Base-by-base conservation (phyloP, 2,888 invertebrate genomes). In the Lymantria dispar region DNA sequence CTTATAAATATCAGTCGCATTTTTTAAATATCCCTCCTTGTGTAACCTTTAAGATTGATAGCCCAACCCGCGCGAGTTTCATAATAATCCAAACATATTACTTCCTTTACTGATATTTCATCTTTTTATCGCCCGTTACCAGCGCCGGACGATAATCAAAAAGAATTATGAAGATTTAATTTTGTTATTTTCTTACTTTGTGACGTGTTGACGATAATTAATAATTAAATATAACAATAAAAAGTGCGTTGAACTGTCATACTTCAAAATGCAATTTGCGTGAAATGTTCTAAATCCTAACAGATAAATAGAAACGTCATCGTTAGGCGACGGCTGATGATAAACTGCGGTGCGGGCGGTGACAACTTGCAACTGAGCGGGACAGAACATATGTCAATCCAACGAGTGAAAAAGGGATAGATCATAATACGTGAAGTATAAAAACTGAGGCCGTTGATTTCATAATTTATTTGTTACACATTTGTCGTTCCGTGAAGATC, bases 381-480 rank as follows among this genome's bases (percentile, higher is more conserved):
- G 83, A 87, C 65, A 60, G 47, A 60, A 52, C 40, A 73, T 77
- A 75, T 51, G 45, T 50, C 57, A 63, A 54, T 54, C 51, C 50
- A 45, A 58, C 48, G 44, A 50, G 83, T 48, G 64, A 31, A 73
- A 87, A 62, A 56, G 70, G 65, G 83, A 84, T 57, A 57, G 64
- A 64, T 58, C 55, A 64, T 69, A 71, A 76, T 78, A 75, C 76
- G 72, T 72, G 78, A 78, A 61, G 78, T 83, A 87, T 88, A 90
- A 91, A 90, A 91, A 90, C 80, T 64, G 75, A 66, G 76, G 74
- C 81, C 80, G 88, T 89, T 90, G 90, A 89, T 90, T 90, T 89
- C 82, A 89, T 90, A 91, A 91, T 91, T 91, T 91, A 91, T 91
- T 88, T 90, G 90, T 90, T 85, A 89, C 89, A 89, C 87, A 90